Percentiles rank a stretch among this genome's conserved stretches.
These are phyloP conservation scores for Hoplostethus atlanticus DNA, from an alignment of 2,797 vertebrate genomes.

Conservation along the genomic window DNA sequence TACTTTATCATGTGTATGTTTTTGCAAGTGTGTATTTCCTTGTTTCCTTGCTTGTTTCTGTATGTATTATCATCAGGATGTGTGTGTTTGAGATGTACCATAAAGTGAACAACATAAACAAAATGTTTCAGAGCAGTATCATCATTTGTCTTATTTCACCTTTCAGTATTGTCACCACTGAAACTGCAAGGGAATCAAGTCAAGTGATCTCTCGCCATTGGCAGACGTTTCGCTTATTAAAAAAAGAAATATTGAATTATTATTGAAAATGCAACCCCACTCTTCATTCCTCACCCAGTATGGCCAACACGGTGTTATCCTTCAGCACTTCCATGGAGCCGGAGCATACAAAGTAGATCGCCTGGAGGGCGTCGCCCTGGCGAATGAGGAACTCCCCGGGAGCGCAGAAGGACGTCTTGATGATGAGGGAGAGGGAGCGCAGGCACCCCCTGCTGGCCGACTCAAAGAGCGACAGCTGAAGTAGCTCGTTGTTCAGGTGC, in stretches of 20 bases:
- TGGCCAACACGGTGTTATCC: constrained; percentile 95
- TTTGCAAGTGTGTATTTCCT: neutral
- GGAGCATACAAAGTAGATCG: constrained; percentile 97
- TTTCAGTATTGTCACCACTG: too few relatives aligned
- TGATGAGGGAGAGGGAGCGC: constrained; percentile 96
- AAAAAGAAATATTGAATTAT: too few relatives aligned
- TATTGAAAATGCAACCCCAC: neutral
- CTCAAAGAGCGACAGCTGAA: constrained; percentile 94
- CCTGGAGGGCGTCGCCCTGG: constrained; percentile 96
- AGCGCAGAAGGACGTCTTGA: constrained; percentile 97
- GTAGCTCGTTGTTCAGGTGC: constrained; percentile 96
- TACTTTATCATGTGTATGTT: neutral
- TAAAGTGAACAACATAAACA: too few relatives aligned
- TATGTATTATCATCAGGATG: neutral
- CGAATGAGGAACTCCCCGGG: constrained; percentile 96
- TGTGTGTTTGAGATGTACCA: too few relatives aligned
- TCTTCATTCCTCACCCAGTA: constrained; percentile 85
- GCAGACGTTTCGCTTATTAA: too few relatives aligned
- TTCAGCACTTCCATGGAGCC: constrained; percentile 98
- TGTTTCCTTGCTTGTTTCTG: neutral
- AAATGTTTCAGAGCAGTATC: too few relatives aligned
- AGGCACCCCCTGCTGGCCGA: constrained; percentile 96
- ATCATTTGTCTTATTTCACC: too few relatives aligned
- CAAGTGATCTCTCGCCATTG: too few relatives aligned
- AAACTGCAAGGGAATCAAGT: too few relatives aligned